Conservation (phyloP, 1,140 invertebrate genomes). For the Bombus haemorrhoidalis region DNA sequence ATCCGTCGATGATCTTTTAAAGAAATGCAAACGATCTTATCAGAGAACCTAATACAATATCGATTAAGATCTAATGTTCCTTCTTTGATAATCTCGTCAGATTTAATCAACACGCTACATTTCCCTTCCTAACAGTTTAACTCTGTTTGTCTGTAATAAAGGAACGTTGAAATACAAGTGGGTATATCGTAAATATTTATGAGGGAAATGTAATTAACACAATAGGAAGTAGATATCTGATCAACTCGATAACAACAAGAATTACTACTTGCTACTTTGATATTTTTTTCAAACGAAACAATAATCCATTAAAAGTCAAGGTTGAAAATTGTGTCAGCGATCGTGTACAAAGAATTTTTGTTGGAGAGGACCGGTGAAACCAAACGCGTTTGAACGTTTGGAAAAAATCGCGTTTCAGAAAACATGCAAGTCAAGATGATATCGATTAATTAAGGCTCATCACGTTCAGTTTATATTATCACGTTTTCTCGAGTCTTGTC, state of each 20-base stretch:
- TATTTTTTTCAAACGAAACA: not conserved
- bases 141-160: not conserved
- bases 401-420: too few relatives aligned
- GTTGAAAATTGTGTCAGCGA: not conserved
- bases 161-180: conserved; percentile 7
- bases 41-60: not conserved
- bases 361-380: not conserved
- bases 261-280: not conserved
- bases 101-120: not conserved
- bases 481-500: not conserved
- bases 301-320: conserved; percentile 5
- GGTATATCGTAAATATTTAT: conserved; percentile 23
- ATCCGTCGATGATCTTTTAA: too few relatives aligned
- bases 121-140: not conserved
- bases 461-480: not conserved
- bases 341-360: not conserved
- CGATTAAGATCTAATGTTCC: too few relatives aligned
- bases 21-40: too few relatives aligned
- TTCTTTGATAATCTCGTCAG: not conserved
- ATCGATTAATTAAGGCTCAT: not conserved
- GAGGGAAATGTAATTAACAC: conserved; percentile 24
- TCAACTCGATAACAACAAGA: not conserved
- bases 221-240: conserved; percentile 23
- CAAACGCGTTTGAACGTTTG: not conserved
- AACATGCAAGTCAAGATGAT: not conserved